Evolutionary conservation across 2,888 invertebrate species (phyloP), one percentile per base, ranked within the genome.

Genomic region (Drosophila siamana): DNA sequence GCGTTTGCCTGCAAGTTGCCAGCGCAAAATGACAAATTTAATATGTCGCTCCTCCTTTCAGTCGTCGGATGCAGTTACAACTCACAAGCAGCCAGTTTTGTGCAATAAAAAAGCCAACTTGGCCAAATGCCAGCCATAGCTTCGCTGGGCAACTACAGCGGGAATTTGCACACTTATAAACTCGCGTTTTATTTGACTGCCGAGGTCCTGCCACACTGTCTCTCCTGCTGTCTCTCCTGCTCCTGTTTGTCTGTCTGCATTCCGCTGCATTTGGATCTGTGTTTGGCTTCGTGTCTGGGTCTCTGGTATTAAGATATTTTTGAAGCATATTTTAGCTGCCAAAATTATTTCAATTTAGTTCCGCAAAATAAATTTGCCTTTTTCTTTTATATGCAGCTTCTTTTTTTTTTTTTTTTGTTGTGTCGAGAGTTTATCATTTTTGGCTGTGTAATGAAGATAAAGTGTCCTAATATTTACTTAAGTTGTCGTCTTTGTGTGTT

Each of bases 291-390:
- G 52, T 69, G 68, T 73, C 59, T 77, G 62, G 62, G 40, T 56
- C 44, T 41, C 51, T 76, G 69, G 74, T 77, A 86, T 80, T 78
- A 71, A 80, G 78, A 84, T 65, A 86, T 84, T 74, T 85, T 44
- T 70, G 70, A 47, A 74, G 79, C 85, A 88, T 78, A 88, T 84
- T 86, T 74, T 59, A 74, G 83, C 79, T 89, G 84, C 86, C 89
- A 85, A 85, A 84, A 89, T 89, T 82, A 85, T 85, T 89, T 89
- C 88, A 89, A 89, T 85, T 85, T 85, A 85, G 84, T 85, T 89
- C 86, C 89, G 86, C 84, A 87, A 81, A 85, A 85, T 85, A 85
- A 87, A 89, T 88, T 85, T 87, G 59, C 54, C 44, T 78, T 64
- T 48, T 43, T 67, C 50, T 47, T 36, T 72, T 65, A 43, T 28